These are phyloP conservation scores for Bombus affinis DNA, from an alignment of 1,140 invertebrate species.

Conservation along the genomic window DNA sequence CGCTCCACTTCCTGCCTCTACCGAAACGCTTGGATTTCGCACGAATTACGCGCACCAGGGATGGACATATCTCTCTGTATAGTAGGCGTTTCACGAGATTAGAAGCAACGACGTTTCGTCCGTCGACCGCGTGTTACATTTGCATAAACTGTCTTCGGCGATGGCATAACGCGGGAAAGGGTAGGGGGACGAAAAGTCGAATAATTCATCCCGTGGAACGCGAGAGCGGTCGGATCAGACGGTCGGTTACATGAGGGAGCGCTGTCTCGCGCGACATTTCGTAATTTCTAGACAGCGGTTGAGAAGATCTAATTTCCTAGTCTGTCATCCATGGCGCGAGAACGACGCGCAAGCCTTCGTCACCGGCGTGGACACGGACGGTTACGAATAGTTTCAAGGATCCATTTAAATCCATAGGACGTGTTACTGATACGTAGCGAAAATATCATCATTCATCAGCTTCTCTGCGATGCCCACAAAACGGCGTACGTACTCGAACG, in stretches of 20 bases:
- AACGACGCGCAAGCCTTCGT: conserved; percentile 52
- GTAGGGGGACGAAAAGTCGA: conserved; percentile 32
- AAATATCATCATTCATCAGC: conserved; percentile 60
- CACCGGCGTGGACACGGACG: conserved; percentile 51
- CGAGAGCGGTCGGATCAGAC: conserved; percentile 21
- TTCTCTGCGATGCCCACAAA: neutral
- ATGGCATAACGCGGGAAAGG: neutral
- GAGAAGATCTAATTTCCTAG: conserved; percentile 74
- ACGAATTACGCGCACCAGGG: conserved; percentile 19
- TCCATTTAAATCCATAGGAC: conserved; percentile 62
- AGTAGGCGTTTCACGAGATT: neutral
- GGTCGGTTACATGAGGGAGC: conserved; percentile 23
- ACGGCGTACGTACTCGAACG: neutral
- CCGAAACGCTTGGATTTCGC: neutral
- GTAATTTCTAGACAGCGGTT: conserved; percentile 71
- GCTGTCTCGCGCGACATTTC: conserved; percentile 66
- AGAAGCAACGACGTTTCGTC: conserved; percentile 38
- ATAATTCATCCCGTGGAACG: conserved; percentile 43
- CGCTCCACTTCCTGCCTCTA: neutral
- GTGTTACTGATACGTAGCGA: conserved; percentile 57
- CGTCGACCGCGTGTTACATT: conserved; percentile 33
- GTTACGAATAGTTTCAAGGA: conserved; percentile 68
- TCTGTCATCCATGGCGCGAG: conserved; percentile 64
- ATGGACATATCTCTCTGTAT: neutral
- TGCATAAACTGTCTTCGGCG: conserved; percentile 42